Evolutionary conservation across 2,113 vertebrate species (phyloP).

Genomic region (Rhinogobius similis): DNA sequence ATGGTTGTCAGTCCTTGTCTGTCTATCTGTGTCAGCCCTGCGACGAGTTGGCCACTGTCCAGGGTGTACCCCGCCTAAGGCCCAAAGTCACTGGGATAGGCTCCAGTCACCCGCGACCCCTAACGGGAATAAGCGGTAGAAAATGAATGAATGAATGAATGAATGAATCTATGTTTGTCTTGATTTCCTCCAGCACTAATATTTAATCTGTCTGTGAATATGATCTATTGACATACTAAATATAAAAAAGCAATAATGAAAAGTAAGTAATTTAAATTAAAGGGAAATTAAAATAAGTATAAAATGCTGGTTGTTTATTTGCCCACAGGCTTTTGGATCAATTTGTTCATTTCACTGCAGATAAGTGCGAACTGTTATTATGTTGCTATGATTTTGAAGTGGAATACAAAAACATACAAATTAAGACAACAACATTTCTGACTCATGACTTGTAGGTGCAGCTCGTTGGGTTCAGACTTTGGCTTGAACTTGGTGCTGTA

Average conservation of each 20-base stretch:
- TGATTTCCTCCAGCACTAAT: slow-evolving; percentile 3
- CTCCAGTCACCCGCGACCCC: too few relatives aligned
- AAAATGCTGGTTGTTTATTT: slow-evolving; percentile 34
- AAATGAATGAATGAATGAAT: too few relatives aligned
- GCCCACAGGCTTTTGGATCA: slow-evolving; percentile 22
- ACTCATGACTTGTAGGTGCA: slow-evolving; percentile 46
- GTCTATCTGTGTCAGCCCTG: too few relatives aligned
- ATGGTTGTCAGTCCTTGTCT: too few relatives aligned
- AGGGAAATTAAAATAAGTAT: slow-evolving; percentile 40
- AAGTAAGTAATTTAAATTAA: slow-evolving; percentile 11
- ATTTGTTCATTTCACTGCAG: slow-evolving; percentile 35
- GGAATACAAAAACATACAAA: slow-evolving; percentile 44
- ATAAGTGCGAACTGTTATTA: slow-evolving; percentile 52
- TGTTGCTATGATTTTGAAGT: slow-evolving; percentile 42
- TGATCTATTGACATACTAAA: slow-evolving; percentile 23
- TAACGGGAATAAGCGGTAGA: too few relatives aligned
- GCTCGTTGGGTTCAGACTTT: slow-evolving; percentile 31
- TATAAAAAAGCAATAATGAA: slow-evolving; percentile 24
- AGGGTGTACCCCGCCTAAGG: too few relatives aligned
- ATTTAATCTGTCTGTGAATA: slow-evolving; percentile 15
- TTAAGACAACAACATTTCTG: slow-evolving; percentile 36
- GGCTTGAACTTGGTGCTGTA: slow-evolving; percentile 42
- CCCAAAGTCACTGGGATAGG: too few relatives aligned
- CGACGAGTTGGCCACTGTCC: too few relatives aligned
- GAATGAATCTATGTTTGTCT: background rate